A percentile compares a stretch with the other conserved stretches of the same genome.
Evolutionary conservation across 2,797 vertebrate species (phyloP).

Genomic region (Spheniscus humboldti): DNA sequence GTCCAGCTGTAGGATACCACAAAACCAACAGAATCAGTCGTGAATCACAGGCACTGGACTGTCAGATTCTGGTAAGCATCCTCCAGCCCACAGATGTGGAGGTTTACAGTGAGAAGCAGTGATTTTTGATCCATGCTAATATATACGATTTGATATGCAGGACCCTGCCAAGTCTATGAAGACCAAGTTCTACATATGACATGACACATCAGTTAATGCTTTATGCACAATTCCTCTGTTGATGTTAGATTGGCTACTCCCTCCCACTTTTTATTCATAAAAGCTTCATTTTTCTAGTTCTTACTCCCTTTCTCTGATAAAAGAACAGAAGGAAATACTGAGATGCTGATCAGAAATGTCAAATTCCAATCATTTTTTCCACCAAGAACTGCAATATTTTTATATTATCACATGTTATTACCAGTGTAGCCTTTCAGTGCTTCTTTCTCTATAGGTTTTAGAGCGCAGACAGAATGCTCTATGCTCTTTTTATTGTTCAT

Average conservation of each 20-base stretch:
- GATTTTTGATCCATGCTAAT: background rate
- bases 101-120: background rate
- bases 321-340: background rate
- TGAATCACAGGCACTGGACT: background rate
- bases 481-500: background rate
- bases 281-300: background rate
- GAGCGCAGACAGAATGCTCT: background rate
- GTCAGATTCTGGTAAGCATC: background rate
- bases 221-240: background rate
- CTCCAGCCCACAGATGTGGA: background rate
- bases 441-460: background rate
- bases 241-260: background rate
- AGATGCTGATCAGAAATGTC: background rate
- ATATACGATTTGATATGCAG: fast-evolving
- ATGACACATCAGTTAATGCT: background rate
- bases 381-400: background rate
- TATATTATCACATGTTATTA: background rate
- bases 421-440: background rate
- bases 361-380: background rate
- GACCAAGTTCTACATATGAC: background rate
- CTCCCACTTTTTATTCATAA: background rate
- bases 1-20: background rate
- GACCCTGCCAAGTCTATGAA: background rate
- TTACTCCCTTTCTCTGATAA: background rate
- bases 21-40: background rate